phyloP scores from a whole-genome alignment of 1,140 invertebrate genomes.

The Saccostrea glomerata region DNA sequence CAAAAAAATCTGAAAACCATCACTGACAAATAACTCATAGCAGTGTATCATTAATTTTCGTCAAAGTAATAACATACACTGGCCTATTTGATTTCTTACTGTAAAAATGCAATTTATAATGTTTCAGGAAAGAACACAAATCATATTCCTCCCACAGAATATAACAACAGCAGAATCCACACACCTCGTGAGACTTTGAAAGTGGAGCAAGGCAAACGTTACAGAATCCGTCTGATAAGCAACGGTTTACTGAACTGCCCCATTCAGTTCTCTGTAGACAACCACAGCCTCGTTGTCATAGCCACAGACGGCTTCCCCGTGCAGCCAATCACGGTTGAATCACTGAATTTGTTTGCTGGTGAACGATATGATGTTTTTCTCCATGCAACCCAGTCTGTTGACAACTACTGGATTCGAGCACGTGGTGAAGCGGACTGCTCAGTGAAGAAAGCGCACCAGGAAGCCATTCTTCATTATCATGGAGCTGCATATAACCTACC shows the following conservation, averaged over 20 bases:
- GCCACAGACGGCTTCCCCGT: slow-evolving; percentile 64
- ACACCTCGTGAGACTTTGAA: slow-evolving; percentile 62
- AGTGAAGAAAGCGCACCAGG: slow-evolving; percentile 84
- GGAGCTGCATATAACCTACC: slow-evolving; percentile 62
- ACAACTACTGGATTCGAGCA: slow-evolving; percentile 91
- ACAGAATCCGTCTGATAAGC: slow-evolving; percentile 92
- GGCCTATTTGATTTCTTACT: too few species aligned
- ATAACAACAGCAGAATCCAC: slow-evolving; percentile 84
- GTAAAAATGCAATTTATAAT: too few species aligned
- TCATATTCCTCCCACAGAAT: too few species aligned
- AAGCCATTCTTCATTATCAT: slow-evolving; percentile 82
- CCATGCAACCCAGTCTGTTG: slow-evolving; percentile 85
- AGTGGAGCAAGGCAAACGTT: slow-evolving; percentile 78
- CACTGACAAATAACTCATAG: too few species aligned
- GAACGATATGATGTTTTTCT: slow-evolving; percentile 87
- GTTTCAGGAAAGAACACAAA: too few species aligned
- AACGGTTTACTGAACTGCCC: slow-evolving; percentile 90
- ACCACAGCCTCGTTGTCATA: slow-evolving; percentile 65
- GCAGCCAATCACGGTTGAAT: slow-evolving; percentile 57
- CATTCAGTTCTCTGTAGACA: slow-evolving; percentile 73
- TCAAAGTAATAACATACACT: too few species aligned
- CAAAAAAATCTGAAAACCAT: too few species aligned
- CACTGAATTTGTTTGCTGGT: slow-evolving; percentile 65
- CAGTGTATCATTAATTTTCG: too few species aligned
- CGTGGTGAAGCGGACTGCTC: slow-evolving; percentile 90